Evolutionary conservation across 2,113 vertebrate genomes (phyloP).

Genomic region (Anseranas semipalmata): DNA sequence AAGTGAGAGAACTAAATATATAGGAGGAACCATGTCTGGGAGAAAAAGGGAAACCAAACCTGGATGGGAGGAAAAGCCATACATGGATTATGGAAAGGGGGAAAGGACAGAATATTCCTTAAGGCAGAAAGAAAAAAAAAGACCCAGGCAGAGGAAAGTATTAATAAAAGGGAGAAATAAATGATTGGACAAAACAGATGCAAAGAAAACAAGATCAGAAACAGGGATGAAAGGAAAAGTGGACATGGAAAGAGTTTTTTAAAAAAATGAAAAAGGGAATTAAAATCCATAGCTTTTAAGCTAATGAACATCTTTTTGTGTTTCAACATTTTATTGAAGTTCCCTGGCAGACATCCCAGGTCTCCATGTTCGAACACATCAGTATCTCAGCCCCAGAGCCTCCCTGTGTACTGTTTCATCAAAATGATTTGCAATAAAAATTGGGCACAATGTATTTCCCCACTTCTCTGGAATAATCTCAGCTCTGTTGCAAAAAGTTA

Average conservation of each 20-base stretch:
- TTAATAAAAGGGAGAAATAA: not conserved
- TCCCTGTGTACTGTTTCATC: not conserved
- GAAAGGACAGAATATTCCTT: not conserved
- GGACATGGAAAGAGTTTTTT: not conserved
- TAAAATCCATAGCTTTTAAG: slow-evolving; percentile 28
- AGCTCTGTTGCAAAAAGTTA: not conserved
- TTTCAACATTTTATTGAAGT: slow-evolving; percentile 8
- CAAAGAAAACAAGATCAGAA: not conserved
- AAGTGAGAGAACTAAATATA: not conserved
- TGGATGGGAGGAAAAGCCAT: not conserved
- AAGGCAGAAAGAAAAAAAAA: not conserved
- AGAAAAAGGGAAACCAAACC: not conserved
- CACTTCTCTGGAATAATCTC: not conserved
- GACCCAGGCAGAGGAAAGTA: not conserved
- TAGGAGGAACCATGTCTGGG: not conserved
- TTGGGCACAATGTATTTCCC: not conserved
- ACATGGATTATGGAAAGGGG: not conserved
- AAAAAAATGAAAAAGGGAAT: slow-evolving; percentile 16
- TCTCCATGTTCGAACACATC: not conserved
- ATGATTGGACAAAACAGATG: not conserved
- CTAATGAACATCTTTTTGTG: slow-evolving; percentile 13
- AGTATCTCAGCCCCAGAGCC: not conserved
- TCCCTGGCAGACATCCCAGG: slow-evolving; percentile 17
- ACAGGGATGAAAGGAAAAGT: not conserved
- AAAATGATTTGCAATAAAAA: not conserved